These are phyloP conservation scores for Prenolepis imparis DNA, from an alignment of 2,888 invertebrate species.

Conservation along the genomic window DNA sequence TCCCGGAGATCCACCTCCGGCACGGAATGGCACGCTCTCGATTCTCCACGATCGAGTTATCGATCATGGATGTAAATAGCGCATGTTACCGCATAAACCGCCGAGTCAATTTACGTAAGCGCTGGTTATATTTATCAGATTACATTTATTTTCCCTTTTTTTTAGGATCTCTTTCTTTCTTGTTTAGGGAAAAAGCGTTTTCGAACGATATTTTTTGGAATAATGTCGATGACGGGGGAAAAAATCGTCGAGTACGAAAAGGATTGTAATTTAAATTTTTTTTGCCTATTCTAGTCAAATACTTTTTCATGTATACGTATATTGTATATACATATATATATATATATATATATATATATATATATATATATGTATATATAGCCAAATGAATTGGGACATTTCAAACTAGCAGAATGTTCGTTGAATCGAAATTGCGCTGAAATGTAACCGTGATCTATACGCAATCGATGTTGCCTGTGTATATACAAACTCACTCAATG, in stretches of 20 bases:
- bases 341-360: no score
- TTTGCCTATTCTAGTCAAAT: neutral
- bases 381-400: constrained; percentile 23
- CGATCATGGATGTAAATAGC: constrained; percentile 41
- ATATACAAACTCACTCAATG: constrained; percentile 34
- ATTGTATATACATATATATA: no score
- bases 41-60: constrained; percentile 27
- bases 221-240: no score
- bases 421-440: constrained; percentile 26
- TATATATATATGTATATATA: neutral
- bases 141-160: neutral
- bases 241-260: neutral
- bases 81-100: neutral
- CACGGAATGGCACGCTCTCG: constrained; percentile 16
- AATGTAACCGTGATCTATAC: constrained; percentile 33
- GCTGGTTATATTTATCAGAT: constrained; percentile 1
- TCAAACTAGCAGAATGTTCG: constrained; percentile 21
- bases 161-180: neutral
- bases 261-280: neutral
- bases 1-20: constrained; percentile 16
- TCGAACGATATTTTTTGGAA: neutral
- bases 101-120: constrained; percentile 27
- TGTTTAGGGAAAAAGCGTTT: neutral
- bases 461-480: constrained; percentile 25
- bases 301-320: neutral